A percentile compares a stretch with the other conserved stretches of the same genome.
Conservation (phyloP, 1,140 invertebrate genomes). For the Microvelia longipes region DNA sequence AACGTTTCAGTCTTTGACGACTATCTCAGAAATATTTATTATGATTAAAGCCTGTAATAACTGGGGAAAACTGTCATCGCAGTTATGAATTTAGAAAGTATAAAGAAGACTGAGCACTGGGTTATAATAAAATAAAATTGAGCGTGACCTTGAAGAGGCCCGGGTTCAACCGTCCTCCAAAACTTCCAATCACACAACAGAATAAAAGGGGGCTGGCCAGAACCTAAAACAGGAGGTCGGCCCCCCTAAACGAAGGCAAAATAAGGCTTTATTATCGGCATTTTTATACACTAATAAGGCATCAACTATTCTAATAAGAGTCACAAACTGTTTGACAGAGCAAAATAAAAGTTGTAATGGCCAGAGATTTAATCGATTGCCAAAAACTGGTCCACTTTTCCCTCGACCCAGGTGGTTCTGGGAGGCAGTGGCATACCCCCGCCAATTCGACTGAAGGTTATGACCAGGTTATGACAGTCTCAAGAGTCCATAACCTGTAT, state of each 20-base stretch:
- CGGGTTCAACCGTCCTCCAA: not conserved
- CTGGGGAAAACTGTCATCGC: no score
- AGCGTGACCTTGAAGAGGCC: not conserved
- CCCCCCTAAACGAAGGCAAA: no score
- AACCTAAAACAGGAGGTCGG: not conserved
- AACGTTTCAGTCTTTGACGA: no score
- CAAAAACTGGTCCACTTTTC: not conserved
- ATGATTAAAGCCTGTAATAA: no score
- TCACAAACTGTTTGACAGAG: no score
- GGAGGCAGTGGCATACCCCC: not conserved
- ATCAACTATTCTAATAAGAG: no score
- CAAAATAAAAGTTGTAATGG: no score
- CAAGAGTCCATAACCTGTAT: not conserved
- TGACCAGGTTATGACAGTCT: not conserved
- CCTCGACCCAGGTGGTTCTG: not conserved
- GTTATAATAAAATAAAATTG: not conserved
- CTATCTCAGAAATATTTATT: no score
- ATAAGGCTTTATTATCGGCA: no score
- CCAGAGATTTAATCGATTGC: not conserved
- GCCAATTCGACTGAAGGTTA: not conserved
- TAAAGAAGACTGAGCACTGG: not conserved
- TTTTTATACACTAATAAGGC: no score
- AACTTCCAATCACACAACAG: not conserved
- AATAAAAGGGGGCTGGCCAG: not conserved
- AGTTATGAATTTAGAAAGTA: not conserved